Conservation (phyloP, 2,113 vertebrate genomes). For the Uria aalge region DNA sequence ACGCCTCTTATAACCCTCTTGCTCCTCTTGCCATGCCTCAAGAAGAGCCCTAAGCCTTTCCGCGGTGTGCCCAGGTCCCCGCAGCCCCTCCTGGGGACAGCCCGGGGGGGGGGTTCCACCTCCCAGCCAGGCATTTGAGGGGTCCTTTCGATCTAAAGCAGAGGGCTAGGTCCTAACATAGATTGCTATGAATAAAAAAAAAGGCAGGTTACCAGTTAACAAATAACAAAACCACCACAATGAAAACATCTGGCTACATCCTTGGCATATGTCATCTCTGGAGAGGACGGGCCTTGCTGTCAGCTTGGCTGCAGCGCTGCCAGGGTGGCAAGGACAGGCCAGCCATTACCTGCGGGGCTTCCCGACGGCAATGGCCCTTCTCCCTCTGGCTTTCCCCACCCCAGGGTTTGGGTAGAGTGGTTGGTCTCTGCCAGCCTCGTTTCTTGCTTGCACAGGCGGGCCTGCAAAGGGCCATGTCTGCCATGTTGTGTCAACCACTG, state of each 20-base stretch:
- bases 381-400: not conserved
- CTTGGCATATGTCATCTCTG: not conserved
- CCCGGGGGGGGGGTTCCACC: rapidly evolving
- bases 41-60: not conserved
- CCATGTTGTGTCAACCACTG: rapidly evolving
- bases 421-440: rapidly evolving
- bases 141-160: not conserved
- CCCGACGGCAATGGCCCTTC: rapidly evolving
- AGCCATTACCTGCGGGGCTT: rapidly evolving
- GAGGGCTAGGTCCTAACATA: not conserved
- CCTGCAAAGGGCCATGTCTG: rapidly evolving
- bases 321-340: not conserved
- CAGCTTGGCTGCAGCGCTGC: not conserved
- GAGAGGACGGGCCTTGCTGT: rapidly evolving
- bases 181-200: not conserved
- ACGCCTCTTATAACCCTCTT: not conserved
- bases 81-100: rapidly evolving
- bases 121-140: not conserved
- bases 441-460: not conserved
- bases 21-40: not conserved
- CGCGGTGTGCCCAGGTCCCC: not conserved
- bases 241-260: not conserved
- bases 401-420: not conserved
- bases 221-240: not conserved
- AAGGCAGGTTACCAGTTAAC: not conserved